These are phyloP conservation scores for Crematogaster levior DNA, from an alignment of 2,888 invertebrate genomes.

Conservation along the genomic window DNA sequence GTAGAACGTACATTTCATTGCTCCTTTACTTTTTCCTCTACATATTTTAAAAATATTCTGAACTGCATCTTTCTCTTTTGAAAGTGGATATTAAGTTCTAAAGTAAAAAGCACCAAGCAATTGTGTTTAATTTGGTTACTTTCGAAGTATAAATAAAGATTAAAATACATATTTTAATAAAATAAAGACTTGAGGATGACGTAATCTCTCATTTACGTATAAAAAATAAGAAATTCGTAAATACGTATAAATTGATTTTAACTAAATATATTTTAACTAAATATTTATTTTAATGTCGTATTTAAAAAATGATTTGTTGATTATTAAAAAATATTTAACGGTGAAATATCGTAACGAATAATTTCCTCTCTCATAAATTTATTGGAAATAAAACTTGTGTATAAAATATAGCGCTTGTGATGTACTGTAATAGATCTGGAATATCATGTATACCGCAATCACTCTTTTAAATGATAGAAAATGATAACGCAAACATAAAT, in stretches of 20 bases:
- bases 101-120: not conserved
- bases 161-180: not conserved
- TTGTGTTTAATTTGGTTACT: not conserved
- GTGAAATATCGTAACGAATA: not conserved
- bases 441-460: not conserved
- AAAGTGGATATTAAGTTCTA: not conserved
- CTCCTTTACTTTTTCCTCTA: not conserved
- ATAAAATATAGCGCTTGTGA: not conserved
- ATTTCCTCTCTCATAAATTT: not conserved
- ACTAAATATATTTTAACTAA: too few species aligned
- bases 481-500: not conserved
- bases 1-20: not conserved
- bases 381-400: constrained; percentile 3
- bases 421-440: not conserved
- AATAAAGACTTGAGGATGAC: not conserved
- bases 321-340: not conserved
- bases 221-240: not conserved
- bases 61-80: not conserved
- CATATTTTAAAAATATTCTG: not conserved
- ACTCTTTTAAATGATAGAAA: not conserved
- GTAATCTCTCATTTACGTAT: too few species aligned
- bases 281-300: not conserved
- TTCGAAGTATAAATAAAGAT: not conserved
- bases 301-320: not conserved
- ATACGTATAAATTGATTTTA: not conserved